Conservation (phyloP, 2,113 vertebrate species). For the Chaetops frenatus region DNA sequence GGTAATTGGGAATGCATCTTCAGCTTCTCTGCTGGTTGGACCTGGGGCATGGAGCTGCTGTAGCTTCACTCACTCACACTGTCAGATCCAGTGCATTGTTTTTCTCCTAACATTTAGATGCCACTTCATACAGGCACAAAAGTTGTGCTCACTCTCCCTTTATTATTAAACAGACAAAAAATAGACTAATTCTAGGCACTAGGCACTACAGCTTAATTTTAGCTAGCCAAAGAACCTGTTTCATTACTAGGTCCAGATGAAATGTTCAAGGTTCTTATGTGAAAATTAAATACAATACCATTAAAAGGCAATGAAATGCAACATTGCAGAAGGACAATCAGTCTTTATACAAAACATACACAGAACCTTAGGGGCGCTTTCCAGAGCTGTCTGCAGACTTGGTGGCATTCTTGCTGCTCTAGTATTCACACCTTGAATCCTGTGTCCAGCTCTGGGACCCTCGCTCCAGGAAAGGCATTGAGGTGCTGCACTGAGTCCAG, state of each 20-base stretch:
- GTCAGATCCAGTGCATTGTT: not conserved
- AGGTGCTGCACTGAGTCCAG: not conserved
- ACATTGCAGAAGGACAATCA: not conserved
- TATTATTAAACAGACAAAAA: not conserved
- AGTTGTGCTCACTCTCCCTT: not conserved
- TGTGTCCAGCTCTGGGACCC: too few species aligned
- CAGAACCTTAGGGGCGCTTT: not conserved
- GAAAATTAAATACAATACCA: fast-evolving
- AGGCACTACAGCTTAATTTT: not conserved
- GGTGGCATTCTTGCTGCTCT: not conserved
- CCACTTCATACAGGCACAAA: not conserved
- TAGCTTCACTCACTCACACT: not conserved
- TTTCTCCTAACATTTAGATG: not conserved
- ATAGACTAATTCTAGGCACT: not conserved
- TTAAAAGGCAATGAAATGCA: not conserved
- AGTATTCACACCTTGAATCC: not conserved
- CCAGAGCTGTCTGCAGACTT: not conserved
- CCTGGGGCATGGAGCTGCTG: not conserved
- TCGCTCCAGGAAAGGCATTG: not conserved
- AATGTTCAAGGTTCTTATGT: not conserved
- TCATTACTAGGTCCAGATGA: not conserved
- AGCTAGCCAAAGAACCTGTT: not conserved
- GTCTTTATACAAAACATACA: not conserved
- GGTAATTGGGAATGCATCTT: not conserved
- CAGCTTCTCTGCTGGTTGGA: not conserved